Percentiles rank a stretch among this genome's conserved stretches.
phyloP scores from a whole-genome alignment of 2,888 invertebrate species.

The Steinernema hermaphroditum region DNA sequence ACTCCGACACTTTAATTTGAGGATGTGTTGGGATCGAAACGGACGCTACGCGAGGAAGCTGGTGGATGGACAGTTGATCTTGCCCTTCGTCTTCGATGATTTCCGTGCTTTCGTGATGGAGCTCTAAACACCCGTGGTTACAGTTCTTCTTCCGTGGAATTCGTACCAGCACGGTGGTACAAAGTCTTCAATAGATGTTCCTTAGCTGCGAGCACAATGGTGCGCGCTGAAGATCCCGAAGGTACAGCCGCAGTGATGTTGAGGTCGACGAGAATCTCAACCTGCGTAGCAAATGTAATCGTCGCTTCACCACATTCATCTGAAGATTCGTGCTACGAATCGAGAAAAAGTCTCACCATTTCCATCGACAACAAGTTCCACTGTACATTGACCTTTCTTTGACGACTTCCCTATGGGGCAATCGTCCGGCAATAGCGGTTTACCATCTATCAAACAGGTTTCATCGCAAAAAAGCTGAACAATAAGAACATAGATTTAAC shows the following conservation, averaged over 20 bases:
- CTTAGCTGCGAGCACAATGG: slow-evolving; percentile 12
- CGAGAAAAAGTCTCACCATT: neutral
- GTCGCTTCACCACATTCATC: neutral
- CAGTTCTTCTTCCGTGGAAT: no score
- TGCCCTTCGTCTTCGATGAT: slow-evolving; percentile 16
- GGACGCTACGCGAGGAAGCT: slow-evolving; percentile 10
- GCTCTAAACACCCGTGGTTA: neutral
- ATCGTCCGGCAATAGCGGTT: neutral
- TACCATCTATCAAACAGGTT: neutral
- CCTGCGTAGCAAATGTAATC: neutral
- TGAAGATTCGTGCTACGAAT: neutral
- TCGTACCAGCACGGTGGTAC: slow-evolving; percentile 11
- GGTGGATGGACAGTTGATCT: slow-evolving; percentile 22
- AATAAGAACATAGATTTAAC: neutral
- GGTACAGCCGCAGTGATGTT: slow-evolving; percentile 14
- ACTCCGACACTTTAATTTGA: neutral
- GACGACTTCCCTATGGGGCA: slow-evolving; percentile 22
- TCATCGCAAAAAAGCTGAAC: slow-evolving; percentile 1
- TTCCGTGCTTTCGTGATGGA: slow-evolving; percentile 22
- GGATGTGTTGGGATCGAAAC: slow-evolving; percentile 1
- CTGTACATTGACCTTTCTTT: slow-evolving; percentile 22
- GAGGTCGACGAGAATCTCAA: slow-evolving; percentile 13
- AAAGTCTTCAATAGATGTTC: slow-evolving; percentile 7
- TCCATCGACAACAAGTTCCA: slow-evolving; percentile 2
- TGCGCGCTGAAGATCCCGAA: neutral